phyloP scores from a whole-genome alignment of 1,140 invertebrate genomes.

The Sarcophaga bullata region DNA sequence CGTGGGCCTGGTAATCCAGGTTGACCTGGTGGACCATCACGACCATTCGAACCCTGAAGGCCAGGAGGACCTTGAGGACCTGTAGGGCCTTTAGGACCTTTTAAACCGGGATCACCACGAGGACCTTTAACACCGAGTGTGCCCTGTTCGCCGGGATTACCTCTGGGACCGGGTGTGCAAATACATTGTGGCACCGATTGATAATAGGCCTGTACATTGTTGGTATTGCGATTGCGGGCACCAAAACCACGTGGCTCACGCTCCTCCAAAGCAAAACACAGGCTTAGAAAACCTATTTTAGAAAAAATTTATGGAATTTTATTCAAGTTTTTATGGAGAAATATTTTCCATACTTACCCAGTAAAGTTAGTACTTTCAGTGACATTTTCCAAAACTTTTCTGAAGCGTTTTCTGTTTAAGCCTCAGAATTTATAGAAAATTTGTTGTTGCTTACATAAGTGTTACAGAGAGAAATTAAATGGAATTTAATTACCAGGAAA shows the following conservation, averaged over 20 bases:
- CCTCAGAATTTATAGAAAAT: not conserved
- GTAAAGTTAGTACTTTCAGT: not conserved
- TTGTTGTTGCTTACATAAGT: too few species aligned
- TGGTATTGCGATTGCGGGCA: conserved; percentile 5
- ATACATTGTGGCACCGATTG: conserved; percentile 17
- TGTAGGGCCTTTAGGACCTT: conserved; percentile 1
- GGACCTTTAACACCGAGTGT: conserved; percentile 41
- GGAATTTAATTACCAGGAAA: not conserved
- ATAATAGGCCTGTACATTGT: conserved; percentile 2
- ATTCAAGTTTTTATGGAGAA: not conserved
- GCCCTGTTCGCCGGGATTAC: conserved; percentile 32
- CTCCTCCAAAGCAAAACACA: not conserved
- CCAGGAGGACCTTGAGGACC: conserved; percentile 33
- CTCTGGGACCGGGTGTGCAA: conserved; percentile 34
- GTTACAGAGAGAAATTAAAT: too few species aligned
- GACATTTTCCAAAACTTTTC: not conserved
- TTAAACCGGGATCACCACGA: conserved; percentile 38
- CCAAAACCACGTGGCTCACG: not conserved
- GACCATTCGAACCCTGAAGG: not conserved
- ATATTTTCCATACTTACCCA: not conserved
- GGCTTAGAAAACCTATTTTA: not conserved
- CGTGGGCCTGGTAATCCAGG: conserved; percentile 2
- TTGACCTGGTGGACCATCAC: conserved; percentile 15
- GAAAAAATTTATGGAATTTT: not conserved
- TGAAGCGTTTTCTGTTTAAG: not conserved